Percentiles rank a stretch among this genome's conserved stretches.
Evolutionary conservation across 30 jellyfish, hydroid and myxozoan genomes (phyloP).

Genomic region (Hydra vulgaris): DNA sequence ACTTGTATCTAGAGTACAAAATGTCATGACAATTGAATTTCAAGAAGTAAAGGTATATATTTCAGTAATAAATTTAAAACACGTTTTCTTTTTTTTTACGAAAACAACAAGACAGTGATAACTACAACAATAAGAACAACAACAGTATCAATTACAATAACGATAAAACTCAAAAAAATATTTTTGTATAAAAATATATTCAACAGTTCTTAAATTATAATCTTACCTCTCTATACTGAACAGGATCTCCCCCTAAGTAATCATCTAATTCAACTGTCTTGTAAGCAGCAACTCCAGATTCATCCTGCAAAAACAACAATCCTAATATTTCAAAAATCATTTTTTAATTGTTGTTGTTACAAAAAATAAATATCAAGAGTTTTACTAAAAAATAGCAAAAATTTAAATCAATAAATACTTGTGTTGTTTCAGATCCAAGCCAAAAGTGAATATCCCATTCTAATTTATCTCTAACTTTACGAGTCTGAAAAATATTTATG

Average conservation of each 20-base stretch:
- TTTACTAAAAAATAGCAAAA: background rate
- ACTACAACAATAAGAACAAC: background rate
- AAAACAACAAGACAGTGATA: background rate
- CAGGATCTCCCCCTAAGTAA: slow-evolving; percentile 86
- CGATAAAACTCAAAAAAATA: no score
- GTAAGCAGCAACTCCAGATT: slow-evolving; percentile 90
- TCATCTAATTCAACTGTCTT: slow-evolving; percentile 92
- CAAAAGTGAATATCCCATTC: slow-evolving; percentile 95
- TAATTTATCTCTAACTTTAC: slow-evolving; percentile 40
- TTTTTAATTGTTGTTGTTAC: background rate
- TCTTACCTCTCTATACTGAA: slow-evolving; percentile 74
- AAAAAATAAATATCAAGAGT: background rate
- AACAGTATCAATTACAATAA: no score
- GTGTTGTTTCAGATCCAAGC: slow-evolving; percentile 85
- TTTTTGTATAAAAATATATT: no score
- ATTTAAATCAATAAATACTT: slow-evolving; percentile 27
- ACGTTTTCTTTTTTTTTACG: background rate
- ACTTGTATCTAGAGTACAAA: no score
- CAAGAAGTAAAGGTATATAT: no score
- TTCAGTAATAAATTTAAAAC: background rate
- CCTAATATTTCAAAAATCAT: background rate
- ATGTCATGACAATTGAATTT: no score
- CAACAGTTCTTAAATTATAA: no score
- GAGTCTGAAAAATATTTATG: slow-evolving; percentile 38
- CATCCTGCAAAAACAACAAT: slow-evolving; percentile 42